Conservation (phyloP, 2,888 invertebrate genomes). For the Cataglyphis altisquamis region DNA sequence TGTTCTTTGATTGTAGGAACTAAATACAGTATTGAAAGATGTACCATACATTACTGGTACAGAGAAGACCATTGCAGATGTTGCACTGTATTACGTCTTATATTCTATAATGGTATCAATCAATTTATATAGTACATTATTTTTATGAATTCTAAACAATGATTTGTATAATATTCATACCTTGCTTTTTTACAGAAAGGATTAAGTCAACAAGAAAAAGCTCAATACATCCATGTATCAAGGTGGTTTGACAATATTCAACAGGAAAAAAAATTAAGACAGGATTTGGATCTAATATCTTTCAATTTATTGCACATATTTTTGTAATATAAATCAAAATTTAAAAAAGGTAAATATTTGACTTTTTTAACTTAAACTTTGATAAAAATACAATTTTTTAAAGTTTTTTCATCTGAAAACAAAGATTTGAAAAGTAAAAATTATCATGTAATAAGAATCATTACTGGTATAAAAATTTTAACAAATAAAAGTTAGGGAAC, state of each 20-base stretch:
- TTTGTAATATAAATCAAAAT: constrained; percentile 73
- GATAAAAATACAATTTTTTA: background rate
- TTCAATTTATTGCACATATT: constrained; percentile 85
- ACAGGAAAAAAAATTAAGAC: constrained; percentile 89
- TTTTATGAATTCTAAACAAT: background rate
- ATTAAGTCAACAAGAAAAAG: constrained; percentile 89
- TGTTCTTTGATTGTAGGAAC: constrained; percentile 86
- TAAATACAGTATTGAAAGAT: constrained; percentile 87
- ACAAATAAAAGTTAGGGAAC: background rate
- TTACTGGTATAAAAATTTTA: background rate
- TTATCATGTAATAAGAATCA: background rate
- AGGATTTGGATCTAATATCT: constrained; percentile 86
- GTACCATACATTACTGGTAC: constrained; percentile 89
- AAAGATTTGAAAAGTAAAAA: background rate
- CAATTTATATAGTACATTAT: background rate
- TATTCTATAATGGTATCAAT: constrained; percentile 89
- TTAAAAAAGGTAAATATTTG: background rate
- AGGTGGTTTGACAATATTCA: constrained; percentile 94
- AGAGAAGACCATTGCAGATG: constrained; percentile 89
- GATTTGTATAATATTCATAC: background rate
- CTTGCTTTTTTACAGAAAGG: constrained; percentile 87
- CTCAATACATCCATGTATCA: constrained; percentile 90
- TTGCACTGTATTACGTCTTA: constrained; percentile 90
- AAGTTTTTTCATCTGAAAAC: background rate
- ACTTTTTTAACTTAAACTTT: background rate